Evolutionary conservation across 2,888 invertebrate species (phyloP), one percentile per base, ranked within the genome.

Genomic region (Eurytoma californica): DNA sequence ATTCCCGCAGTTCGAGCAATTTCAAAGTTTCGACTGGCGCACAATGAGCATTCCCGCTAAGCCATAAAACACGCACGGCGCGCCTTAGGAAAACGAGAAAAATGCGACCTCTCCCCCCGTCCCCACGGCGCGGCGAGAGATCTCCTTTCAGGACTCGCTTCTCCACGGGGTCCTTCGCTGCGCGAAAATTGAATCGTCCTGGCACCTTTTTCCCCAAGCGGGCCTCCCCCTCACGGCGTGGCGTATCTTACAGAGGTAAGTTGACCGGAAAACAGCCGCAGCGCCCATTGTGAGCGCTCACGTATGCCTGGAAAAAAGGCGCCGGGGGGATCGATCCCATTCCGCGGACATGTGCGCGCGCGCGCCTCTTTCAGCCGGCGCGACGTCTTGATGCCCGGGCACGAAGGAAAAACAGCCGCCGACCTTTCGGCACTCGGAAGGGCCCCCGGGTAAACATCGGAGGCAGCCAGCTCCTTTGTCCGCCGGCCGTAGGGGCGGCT

Each of bases 121-220:
- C 12, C 20, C 12, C 57, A 9, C 13, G 9, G 18, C 55, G 14
- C 18, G 18, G 16, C 51, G 4, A 49, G 30, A 30, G 39, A 39
- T 39, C 39, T 39, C n/a, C 30, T 30, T 16, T 63, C 61, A 14
- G 30, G 28, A 2, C 14, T 60, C 47, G 12, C 57, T 51, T 30
- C 28, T 9, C n/a, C 39, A 51, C 28, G 60, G 28, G 66, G 30
- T 65, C 49, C 39, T 39, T 66, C 39, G 30, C 51, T 47, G 49
- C 61, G 72, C 76, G 72, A 65, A 81, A 81, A 81, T 81, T 81
- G 81, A 81, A 81, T 81, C 79, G 81, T 80, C 80, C 67, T 14
- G 14, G 60, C 72, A 49, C 20, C 60, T 72, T 72, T 63, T 24
- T 24, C 24, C 24, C 24, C 24, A 2, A 24, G 24, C 63, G n/a